A percentile compares a stretch with the other conserved stretches of the same genome.
phyloP scores from a whole-genome alignment of 2,113 vertebrate genomes.

The Corythornis madagascariensis region DNA sequence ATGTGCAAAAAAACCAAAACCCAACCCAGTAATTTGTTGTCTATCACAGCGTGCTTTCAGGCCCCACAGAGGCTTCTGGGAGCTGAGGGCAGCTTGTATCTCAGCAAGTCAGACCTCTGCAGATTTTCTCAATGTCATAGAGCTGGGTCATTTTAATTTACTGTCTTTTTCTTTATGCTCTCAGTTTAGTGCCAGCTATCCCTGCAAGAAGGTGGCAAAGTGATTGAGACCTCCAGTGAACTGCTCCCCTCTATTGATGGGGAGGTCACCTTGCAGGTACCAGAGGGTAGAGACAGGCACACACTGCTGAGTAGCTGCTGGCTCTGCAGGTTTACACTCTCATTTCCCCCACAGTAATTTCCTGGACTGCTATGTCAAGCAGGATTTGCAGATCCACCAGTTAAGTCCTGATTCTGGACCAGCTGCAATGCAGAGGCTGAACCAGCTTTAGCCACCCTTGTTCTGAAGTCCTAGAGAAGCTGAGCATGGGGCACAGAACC shows the following conservation, averaged over 20 bases:
- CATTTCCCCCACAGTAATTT: constrained; percentile 27
- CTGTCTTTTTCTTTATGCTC: neutral
- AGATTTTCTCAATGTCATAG: neutral
- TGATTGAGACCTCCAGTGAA: neutral
- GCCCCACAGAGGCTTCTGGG: neutral
- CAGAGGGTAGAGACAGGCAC: neutral
- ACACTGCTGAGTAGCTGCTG: constrained; percentile 47
- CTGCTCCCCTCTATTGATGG: neutral
- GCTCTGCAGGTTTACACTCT: constrained; percentile 18
- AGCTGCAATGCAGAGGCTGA: constrained; percentile 40
- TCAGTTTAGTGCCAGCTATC: neutral
- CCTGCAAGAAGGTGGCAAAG: neutral
- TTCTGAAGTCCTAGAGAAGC: neutral
- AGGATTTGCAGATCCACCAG: constrained; percentile 33
- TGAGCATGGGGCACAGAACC: rapidly evolving
- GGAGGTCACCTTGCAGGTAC: constrained; percentile 32
- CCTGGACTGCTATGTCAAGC: neutral
- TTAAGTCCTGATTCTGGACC: neutral
- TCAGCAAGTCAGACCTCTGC: neutral
- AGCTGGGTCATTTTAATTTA: constrained; percentile 11
- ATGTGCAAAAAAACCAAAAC: neutral
- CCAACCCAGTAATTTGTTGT: neutral
- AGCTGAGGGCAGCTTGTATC: neutral
- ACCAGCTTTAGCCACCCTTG: neutral
- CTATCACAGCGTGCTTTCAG: neutral